Evolutionary conservation across 2,113 vertebrate species (phyloP).

Genomic region (Tupaia tana): DNA sequence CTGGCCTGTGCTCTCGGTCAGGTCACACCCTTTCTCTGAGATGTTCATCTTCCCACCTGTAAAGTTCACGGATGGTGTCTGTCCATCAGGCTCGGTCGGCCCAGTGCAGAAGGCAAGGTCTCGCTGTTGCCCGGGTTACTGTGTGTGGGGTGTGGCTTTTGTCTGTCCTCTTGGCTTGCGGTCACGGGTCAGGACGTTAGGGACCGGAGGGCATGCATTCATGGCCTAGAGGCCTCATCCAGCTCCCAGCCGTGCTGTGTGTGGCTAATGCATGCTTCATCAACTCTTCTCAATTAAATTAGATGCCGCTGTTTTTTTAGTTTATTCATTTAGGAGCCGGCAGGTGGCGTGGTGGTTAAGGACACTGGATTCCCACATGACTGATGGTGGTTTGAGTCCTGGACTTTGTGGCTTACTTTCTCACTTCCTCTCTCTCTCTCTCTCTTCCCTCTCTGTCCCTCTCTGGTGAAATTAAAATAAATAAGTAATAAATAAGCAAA

Average conservation of each 20-base stretch:
- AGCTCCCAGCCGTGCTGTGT: not conserved
- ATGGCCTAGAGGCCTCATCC: not conserved
- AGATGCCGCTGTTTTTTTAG: not conserved
- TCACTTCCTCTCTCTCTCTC: no score
- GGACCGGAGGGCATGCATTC: not conserved
- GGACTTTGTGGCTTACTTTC: no score
- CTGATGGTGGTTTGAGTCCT: no score
- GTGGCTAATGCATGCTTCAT: not conserved
- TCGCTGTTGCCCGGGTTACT: not conserved
- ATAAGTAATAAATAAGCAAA: no score
- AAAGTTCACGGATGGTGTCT: not conserved
- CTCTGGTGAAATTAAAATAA: no score
- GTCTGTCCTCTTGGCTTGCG: not conserved
- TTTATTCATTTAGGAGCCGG: no score
- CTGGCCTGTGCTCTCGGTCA: not conserved
- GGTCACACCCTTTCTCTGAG: not conserved
- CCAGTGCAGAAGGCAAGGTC: not conserved
- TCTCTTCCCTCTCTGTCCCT: no score
- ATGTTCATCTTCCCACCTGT: not conserved
- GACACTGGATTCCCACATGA: no score
- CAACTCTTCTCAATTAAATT: not conserved
- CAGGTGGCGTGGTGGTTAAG: no score
- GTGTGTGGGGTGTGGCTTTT: not conserved
- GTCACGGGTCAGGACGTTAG: not conserved
- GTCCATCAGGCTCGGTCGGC: accelerated